Conservation (phyloP, 1,140 invertebrate genomes). For the Procambarus virginalis region DNA sequence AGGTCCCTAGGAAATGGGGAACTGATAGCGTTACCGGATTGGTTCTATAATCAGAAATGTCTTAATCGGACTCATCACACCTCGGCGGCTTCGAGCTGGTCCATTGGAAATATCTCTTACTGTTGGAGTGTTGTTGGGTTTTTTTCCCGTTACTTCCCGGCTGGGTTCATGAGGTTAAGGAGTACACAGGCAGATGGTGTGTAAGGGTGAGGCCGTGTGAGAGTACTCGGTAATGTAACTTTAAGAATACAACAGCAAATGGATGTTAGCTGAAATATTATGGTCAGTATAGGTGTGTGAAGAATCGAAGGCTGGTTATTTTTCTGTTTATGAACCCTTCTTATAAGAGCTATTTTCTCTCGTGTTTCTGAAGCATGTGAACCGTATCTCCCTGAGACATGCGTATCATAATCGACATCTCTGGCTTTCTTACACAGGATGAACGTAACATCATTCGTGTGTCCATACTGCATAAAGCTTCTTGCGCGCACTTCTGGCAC, state of each 20-base stretch:
- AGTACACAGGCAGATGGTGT: neutral
- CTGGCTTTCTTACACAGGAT: neutral
- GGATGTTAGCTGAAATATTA: constrained; percentile 38
- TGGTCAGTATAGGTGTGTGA: constrained; percentile 43
- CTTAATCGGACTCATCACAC: constrained; percentile 26
- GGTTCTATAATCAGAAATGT: constrained; percentile 20
- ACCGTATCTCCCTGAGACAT: constrained; percentile 19
- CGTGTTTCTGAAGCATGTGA: neutral
- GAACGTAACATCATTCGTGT: constrained; percentile 18
- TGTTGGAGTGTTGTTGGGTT: neutral
- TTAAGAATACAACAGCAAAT: constrained; percentile 8
- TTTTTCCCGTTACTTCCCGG: neutral
- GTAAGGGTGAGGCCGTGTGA: neutral
- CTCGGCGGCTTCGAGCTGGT: too few relatives aligned
- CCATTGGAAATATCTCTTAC: neutral
- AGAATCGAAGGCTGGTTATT: constrained; percentile 13
- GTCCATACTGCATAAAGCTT: constrained; percentile 22
- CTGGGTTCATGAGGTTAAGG: too few relatives aligned
- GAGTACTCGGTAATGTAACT: neutral
- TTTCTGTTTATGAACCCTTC: constrained; percentile 40
- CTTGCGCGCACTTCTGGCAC: neutral
- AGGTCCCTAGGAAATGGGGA: constrained; percentile 16
- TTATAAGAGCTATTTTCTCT: constrained; percentile 24
- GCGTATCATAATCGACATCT: constrained; percentile 16
- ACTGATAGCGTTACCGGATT: constrained; percentile 13